Base-by-base conservation (phyloP, 1,140 invertebrate species). In the Ylistrum balloti region DNA sequence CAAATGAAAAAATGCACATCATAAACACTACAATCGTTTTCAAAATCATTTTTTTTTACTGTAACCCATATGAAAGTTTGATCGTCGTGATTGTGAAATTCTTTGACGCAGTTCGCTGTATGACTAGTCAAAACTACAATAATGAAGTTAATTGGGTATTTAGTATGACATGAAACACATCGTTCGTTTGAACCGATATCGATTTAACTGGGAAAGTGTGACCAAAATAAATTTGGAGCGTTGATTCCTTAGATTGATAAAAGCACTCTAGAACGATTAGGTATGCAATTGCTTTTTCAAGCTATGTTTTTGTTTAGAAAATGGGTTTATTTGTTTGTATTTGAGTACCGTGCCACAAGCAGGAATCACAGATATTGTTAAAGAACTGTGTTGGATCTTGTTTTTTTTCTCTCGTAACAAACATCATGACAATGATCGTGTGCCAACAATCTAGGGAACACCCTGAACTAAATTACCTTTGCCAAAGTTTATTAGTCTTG, bases 101-200 rank as follows among this genome's bases (percentile, higher is more conserved):
- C 56, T 74, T 74, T 74, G 56, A 74, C 56, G 56, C n/a, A 74
- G 28, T 74, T 74, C 22, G 56, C n/a, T 28, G 56, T n/a, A 74
- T 74, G 56, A 74, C 56, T 74, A 74, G 28, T 74, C 56, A 74
- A 28, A 74, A 74, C 56, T 74, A 9, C 56, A 28, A n/a, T 74
- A 74, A 28, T 74, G 0, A 74, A n/a, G 56, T 17, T 74, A 74
- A 74, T 28, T 74, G 56, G 56, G n/a, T 11, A 74, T 74, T 74
- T 74, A 74, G n/a, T 3, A 5, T 11, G n/a, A 28, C 56, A 74
- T 74, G 17, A n/a, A 74, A 28, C 56, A 7, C 56, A 28, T 74
- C 5, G 56, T 74, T 74, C 56, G 22, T 74, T 74, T 74, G 56
- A 74, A 74, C 1, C 5, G n/a, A 17, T 74, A 74, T 74, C 56